Percentiles rank a stretch among this genome's conserved stretches.
phyloP scores from a whole-genome alignment of 2,888 invertebrate species.

The Hydropsyche betteni region DNA sequence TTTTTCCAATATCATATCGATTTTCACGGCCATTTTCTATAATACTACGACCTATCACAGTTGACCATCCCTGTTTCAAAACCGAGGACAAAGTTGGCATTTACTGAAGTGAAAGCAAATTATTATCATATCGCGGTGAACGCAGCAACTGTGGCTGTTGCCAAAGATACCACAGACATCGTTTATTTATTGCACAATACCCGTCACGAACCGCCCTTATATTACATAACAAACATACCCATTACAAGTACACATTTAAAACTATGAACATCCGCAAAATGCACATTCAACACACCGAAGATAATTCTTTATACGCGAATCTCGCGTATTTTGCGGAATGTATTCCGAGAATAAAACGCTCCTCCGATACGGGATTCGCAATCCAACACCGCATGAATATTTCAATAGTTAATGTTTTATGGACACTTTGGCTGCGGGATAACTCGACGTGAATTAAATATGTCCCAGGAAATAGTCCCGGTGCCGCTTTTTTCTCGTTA shows the following conservation, averaged over 20 bases:
- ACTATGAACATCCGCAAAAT: too few species aligned
- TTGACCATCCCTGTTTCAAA: neutral
- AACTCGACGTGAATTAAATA: slow-evolving; percentile 38
- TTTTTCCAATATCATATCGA: too few species aligned
- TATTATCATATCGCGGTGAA: slow-evolving; percentile 33
- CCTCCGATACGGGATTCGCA: too few species aligned
- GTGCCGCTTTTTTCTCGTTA: too few species aligned
- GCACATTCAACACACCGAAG: too few species aligned
- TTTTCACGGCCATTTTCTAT: too few species aligned
- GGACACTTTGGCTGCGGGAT: slow-evolving; percentile 29
- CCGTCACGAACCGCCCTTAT: slow-evolving; percentile 3
- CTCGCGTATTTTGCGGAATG: too few species aligned
- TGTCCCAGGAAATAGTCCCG: slow-evolving; percentile 22
- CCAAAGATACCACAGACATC: slow-evolving; percentile 32
- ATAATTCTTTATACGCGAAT: too few species aligned
- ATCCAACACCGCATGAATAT: slow-evolving; percentile 30
- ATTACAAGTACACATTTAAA: too few species aligned
- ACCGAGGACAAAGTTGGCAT: slow-evolving; percentile 26
- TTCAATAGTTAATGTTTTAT: slow-evolving; percentile 37
- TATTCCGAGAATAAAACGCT: too few species aligned
- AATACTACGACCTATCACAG: neutral
- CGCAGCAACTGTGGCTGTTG: slow-evolving; percentile 28
- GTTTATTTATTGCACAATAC: slow-evolving; percentile 31
- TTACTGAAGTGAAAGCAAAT: slow-evolving; percentile 32
- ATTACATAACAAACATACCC: neutral